Conservation (phyloP, 2,797 vertebrate genomes). For the Smutsia temminckii region DNA sequence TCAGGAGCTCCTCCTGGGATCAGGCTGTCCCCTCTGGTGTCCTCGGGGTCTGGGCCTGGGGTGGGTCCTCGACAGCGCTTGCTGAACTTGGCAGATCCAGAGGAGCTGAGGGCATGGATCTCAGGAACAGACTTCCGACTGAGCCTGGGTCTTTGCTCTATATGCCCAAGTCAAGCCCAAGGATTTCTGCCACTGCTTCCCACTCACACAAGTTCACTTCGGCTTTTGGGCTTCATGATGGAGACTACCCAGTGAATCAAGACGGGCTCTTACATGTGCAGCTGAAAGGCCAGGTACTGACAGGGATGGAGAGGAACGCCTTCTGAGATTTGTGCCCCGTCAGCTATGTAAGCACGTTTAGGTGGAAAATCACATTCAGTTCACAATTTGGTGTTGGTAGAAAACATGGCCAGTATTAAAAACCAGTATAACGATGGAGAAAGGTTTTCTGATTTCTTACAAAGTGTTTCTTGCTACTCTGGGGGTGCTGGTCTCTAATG, state of each 20-base stretch:
- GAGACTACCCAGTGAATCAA: background rate
- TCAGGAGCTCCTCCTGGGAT: background rate
- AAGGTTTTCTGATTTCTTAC: background rate
- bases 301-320: background rate
- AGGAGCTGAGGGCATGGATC: background rate
- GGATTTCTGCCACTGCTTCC: background rate
- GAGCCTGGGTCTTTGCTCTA: background rate
- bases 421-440: background rate
- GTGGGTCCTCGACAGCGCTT: background rate
- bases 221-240: background rate
- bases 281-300: background rate
- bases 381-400: background rate
- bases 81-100: background rate
- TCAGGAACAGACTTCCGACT: background rate
- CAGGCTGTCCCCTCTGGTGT: background rate
- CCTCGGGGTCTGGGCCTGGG: background rate
- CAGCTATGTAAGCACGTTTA: background rate
- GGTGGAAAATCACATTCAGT: background rate
- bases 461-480: background rate
- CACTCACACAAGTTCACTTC: background rate
- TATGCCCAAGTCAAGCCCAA: background rate
- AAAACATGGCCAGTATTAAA: background rate
- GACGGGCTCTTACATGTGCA: background rate
- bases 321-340: background rate
- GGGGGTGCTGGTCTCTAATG: background rate